Base-by-base conservation (phyloP, 2,113 vertebrate species). In the Pardalotus punctatus region DNA sequence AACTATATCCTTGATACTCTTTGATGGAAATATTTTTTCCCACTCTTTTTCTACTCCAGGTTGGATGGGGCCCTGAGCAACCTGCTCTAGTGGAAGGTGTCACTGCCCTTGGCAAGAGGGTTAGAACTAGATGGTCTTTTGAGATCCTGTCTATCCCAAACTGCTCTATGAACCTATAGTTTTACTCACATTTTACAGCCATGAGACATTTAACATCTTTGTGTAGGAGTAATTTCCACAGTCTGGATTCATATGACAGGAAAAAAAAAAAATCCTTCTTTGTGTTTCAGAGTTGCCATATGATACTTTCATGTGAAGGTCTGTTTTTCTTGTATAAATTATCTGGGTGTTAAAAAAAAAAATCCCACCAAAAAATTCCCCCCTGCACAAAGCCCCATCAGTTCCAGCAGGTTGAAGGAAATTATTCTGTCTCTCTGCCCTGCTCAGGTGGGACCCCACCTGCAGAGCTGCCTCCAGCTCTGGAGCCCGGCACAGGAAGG, bases 341-440 rank as follows among this genome's bases (percentile, higher is more conserved):
- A 45, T 29, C 17, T 23, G 8, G 4, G 4, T 43, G 12, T 20
- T 12, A 3, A 23, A 51, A 69, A 43, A 29, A 56, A 0, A 14
- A 22, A 66, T n/a, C n/a, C 58, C 2, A 5, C 4, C n/a, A 54
- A 45, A 38, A 27, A n/a, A 28, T 4, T 1, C 1, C 2, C 8
- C 31, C 6, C 27, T 14, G 14, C 43, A 22, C 22, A 35, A 62
- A 69, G 11, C 7, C 4, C 8, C 5, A 4, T 4, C 22, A 27
- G 9, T 4, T 57, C 5, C 48, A 33, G 36, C 8, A 36, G 43
- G 27, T 57, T 15, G 28, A 57, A 42, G 35, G 10, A 88, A 42
- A 18, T 2, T 14, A 42, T 48, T 51, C 33, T 51, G 33, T 23
- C 33, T 22, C 36, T 58, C 31, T 42, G 14, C 21, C 10, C 14